Base-by-base conservation (phyloP, 37 sponge, comb jelly and placozoan species). In the Ephydatia muelleri region DNA sequence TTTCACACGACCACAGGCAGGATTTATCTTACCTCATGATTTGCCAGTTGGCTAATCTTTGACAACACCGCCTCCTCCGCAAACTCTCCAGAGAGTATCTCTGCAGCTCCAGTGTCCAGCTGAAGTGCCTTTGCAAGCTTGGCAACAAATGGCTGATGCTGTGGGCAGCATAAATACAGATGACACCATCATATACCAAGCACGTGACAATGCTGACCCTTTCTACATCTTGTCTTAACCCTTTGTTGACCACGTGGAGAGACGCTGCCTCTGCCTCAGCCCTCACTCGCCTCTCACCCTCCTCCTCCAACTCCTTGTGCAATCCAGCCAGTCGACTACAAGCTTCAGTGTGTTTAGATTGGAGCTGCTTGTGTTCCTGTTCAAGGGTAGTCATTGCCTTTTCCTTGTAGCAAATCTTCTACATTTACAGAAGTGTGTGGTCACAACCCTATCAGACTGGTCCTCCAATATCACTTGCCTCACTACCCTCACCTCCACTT, bases 11-110 rank as follows among this genome's bases (percentile, higher is more conserved):
- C 70, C 38, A 48, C 1, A 2, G 28, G 64, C 33, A 71, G 29
- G 21, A 79, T 36, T 76, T n/a, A n/a, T n/a, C n/a, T n/a, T n/a
- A 94, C 94, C 83, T 94, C 94, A n/a, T 83, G 82, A 21, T 84
- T 90, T 26, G 77, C 67, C 23, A 94, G 72, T 38, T 91, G 95
- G 31, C 91, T 81, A 27, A 85, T 84, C 72, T 83, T 84, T 76
- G 80, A 40, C 12, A 94, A 37, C n/a, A 94, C 67, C 26, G 93
- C 93, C 49, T 94, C 95, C 37, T 81, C 39, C 3, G 88, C 91
- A 82, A 94, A 88, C 26, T 90, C 94, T 66, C 91, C 91, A 72
- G 86, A 57, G 26, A 94, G 66, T 35, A 94, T 87, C 27, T 78
- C 78, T 69, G 80, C 82, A 8, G 83, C 74, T 9, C 39, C 73